Conservation (phyloP, 1,140 invertebrate species). For the Aphaenogaster floridana region DNA sequence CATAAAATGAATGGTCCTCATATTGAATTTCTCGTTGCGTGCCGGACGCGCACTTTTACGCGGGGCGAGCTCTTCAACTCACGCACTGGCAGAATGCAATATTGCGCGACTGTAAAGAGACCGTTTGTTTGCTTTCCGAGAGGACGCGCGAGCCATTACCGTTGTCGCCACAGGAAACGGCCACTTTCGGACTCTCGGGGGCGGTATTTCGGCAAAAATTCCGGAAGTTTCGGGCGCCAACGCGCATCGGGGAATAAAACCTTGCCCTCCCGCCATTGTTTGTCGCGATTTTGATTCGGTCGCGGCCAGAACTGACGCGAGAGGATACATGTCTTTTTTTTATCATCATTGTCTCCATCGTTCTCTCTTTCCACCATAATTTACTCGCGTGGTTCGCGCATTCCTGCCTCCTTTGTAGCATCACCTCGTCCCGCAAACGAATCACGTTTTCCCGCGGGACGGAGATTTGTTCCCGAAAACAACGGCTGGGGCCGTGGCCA, state of each 20-base stretch:
- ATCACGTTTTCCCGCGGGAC: conserved; percentile 36
- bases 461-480: conserved; percentile 64
- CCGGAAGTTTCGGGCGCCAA: conserved; percentile 32
- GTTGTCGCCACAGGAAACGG: conserved; percentile 42
- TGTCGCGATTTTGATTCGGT: conserved; percentile 37
- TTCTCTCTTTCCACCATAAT: not conserved
- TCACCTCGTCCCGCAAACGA: conserved; percentile 30
- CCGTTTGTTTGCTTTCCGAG: conserved; percentile 43
- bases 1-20: conserved; percentile 42
- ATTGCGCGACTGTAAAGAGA: conserved; percentile 52
- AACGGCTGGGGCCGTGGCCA: conserved; percentile 11
- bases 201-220: conserved; percentile 46
- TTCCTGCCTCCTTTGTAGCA: too few species aligned
- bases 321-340: conserved; percentile 34
- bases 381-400: conserved; percentile 17
- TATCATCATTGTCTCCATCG: not conserved
- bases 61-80: conserved; percentile 27
- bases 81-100: conserved; percentile 46
- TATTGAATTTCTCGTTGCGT: conserved; percentile 47
- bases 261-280: not conserved
- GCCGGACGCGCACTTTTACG: conserved; percentile 38
- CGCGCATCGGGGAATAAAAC: not conserved
- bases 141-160: conserved; percentile 22
- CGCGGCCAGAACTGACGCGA: not conserved
- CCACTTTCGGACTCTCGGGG: conserved; percentile 14